Evolutionary conservation across 1,140 invertebrate species (phyloP).

Genomic region (Anastatus disparis): DNA sequence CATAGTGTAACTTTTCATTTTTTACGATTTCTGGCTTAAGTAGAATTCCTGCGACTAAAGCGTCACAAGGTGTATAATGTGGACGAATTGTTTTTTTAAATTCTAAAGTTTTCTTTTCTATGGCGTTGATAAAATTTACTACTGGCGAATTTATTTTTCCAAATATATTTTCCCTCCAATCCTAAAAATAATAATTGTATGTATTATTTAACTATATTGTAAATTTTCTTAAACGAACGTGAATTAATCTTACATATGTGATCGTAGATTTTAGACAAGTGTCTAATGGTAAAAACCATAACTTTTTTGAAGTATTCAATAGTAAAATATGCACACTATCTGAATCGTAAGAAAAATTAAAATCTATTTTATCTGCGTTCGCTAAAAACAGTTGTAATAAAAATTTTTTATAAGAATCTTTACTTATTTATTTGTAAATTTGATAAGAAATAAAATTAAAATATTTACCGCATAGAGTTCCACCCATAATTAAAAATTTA

Average conservation of each 20-base stretch:
- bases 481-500: conserved; percentile 80
- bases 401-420: conserved; percentile 7
- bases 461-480: conserved; percentile 75
- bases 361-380: conserved; percentile 79
- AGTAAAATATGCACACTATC: conserved; percentile 81
- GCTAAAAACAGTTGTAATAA: conserved; percentile 69
- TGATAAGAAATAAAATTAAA: neutral
- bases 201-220: neutral
- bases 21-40: conserved; percentile 61
- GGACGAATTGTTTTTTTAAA: no score
- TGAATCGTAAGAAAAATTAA: conserved; percentile 83
- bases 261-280: conserved; percentile 66
- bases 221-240: neutral
- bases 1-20: conserved; percentile 57
- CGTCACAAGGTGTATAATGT: conserved; percentile 69
- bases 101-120: conserved; percentile 60
- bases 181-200: no score
- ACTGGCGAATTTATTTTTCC: conserved; percentile 65
- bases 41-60: conserved; percentile 67
- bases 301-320: conserved; percentile 65
- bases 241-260: conserved; percentile 62
- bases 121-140: conserved; percentile 52
- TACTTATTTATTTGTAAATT: neutral
- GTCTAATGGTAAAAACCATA: conserved; percentile 76
- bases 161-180: conserved; percentile 68